Evolutionary conservation across 2,888 invertebrate species (phyloP), one percentile per base, ranked within the genome.

Genomic region (Mantis religiosa): DNA sequence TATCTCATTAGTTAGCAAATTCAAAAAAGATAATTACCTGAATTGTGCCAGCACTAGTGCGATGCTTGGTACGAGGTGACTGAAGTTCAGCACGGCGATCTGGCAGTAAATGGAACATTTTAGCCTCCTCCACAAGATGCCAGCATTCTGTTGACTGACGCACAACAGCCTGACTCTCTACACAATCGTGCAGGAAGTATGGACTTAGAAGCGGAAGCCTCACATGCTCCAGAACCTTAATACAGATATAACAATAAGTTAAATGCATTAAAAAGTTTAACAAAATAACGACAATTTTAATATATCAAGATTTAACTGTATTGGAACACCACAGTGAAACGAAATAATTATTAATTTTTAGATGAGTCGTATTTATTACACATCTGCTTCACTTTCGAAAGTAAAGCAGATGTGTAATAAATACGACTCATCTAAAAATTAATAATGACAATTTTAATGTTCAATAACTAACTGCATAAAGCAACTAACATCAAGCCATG

Each of bases 111-210:
- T 94, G 93, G 91, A 93, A 94, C 41, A 92, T 91, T 90, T 93
- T 93, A 28, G 94, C 94, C 91, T 94, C 94, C 89, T 94, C 93
- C 14, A 94, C 92, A 82, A 94, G 91, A 41, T 91, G 91, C 82
- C 92, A 92, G 91, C 94, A 94, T 86, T 92, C 92, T 3, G 92
- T 91, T 85, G 92, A 93, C 71, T 92, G 90, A 83, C 91, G 91
- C 1, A 94, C 92, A 20, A 93, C 92, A 27, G 92, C 91, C 87
- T 93, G 92, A 15, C 92, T 92, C 90, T 93, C 93, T 15, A 94
- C 93, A 91, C 92, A 92, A 91, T 94, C 94, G 90, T 93, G 93
- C 27, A 94, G 91, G 90, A 93, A 94, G 91, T 94, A 94, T 3
- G 94, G 94, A 89, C 93, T 94, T 25, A 94, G 90, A 85, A 94